A percentile compares a stretch with the other conserved stretches of the same genome.
Conservation (phyloP, 2,888 invertebrate species). For the Agrochola litura region DNA sequence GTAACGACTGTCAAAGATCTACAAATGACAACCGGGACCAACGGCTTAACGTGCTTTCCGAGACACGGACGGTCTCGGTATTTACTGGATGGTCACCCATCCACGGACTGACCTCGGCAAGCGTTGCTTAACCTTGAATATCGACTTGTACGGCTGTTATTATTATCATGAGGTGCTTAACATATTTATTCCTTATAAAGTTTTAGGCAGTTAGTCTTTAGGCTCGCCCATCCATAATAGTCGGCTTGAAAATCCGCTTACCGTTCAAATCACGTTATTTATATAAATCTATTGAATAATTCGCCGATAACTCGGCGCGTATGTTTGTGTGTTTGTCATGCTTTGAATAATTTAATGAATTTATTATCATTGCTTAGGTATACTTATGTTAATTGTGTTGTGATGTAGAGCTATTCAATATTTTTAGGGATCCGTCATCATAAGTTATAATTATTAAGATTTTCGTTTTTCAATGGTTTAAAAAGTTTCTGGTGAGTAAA, state of each 20-base stretch:
- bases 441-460: not conserved
- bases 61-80: no score
- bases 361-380: constrained; percentile 66
- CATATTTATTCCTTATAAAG: no score
- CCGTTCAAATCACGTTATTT: constrained; percentile 51
- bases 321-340: constrained; percentile 62
- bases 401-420: constrained; percentile 64
- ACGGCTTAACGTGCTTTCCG: no score
- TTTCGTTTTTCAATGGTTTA: no score
- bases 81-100: not conserved
- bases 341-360: constrained; percentile 71
- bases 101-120: not conserved
- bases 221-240: not conserved
- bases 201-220: not conserved
- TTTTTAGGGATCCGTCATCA: constrained; percentile 50
- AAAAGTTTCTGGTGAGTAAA: no score
- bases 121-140: not conserved
- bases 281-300: constrained; percentile 68
- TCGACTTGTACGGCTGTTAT: not conserved
- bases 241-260: constrained; percentile 53
- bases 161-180: no score
- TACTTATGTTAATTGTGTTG: constrained; percentile 71
- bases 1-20: not conserved
- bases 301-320: constrained; percentile 66
- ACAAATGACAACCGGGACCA: not conserved